Base-by-base conservation (phyloP, 23 tunicate genomes). In the Styela plicata region DNA sequence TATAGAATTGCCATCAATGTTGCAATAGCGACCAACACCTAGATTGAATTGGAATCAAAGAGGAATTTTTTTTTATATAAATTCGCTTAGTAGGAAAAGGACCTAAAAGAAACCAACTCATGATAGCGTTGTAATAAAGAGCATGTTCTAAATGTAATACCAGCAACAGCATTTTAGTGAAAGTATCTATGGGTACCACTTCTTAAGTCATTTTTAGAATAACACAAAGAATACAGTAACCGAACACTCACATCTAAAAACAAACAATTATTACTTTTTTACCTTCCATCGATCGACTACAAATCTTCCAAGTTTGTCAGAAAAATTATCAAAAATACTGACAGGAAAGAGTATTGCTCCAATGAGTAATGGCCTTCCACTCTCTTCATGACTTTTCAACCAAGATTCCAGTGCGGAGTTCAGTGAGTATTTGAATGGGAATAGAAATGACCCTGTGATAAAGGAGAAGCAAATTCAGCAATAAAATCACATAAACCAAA, bases 381-480 rank as follows among this genome's bases (percentile, higher is more conserved):
- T 82, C 31, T 84, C 71, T 63, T 80, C 78, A 7, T 74, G 82
- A 35, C 82, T 52, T 2, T 69, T 84, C 85, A 93, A 69, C 92
- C 94, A 88, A 0, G 52, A 34, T 44, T 85, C 84, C 31, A 88
- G 33, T n/a, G 31, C 35, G 23, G 28, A 73, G 31, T 93, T 86
- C 26, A 93, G 69, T 27, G 89, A 74, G 76, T 88, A 74, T 70
- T 93, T 93, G 36, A 93, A 85, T 37, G 98, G 93, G 74, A 93
- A 93, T 34, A 93, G 63, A 69, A 93, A 84, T 7, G 89, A 88
- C 10, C 71, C 71, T 67, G 71, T 18, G 22, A 67, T 25, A 29
- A 44, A 5, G 57, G 57, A 44, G 13, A 44, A 13, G 13, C 13
- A 44, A n/a, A n/a, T n/a, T n/a, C n/a, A n/a, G n/a, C n/a, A n/a